Evolutionary conservation across 1,140 invertebrate species (phyloP), one percentile per base, ranked within the genome.

Genomic region (Penaeus indicus): DNA sequence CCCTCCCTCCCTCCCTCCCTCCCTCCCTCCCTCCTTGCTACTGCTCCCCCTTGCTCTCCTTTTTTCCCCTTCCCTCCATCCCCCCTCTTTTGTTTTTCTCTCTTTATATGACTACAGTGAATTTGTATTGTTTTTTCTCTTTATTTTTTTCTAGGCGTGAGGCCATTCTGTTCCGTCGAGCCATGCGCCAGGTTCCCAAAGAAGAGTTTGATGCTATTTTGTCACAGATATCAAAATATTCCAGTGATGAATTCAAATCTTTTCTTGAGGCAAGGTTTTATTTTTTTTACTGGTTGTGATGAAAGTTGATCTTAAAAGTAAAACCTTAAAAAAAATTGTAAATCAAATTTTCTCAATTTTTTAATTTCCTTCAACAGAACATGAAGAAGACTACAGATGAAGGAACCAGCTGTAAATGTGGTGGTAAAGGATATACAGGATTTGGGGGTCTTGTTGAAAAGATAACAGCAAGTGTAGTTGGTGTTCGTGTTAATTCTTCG

Each of bases 121-220:
- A 42, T 72, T 11, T 72, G 1, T 32, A 21, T 16, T 72, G 67
- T 72, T 13, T 72, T 72, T 72, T 72, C 7, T 32, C 1, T 72
- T 25, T n/a, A 3, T 38, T 32, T 54, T 22, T 21, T 84, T 79
- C n/a, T 63, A 90, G 89, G 81, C 72, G 83, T 60, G 89, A 90
- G 25, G 84, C 84, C 5, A 86, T 90, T 69, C 78, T 90, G 60
- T 90, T 90, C 80, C 84, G 89, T 27, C 78, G 89, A n/a, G 85
- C 84, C 19, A 77, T 90, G 89, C 79, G 89, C 0, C 89, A 90
- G 80, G 72, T 90, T 22, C 84, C 89, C 54, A 86, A 62, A 47
- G 89, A 90, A 27, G 89, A 90, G 61, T 60, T 90, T 22, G 84
- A 90, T 60, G 32, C 42, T 7, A 18, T 86, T 21, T 32, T 84